Percentiles rank a stretch among this genome's conserved stretches.
Evolutionary conservation across 2,888 invertebrate species (phyloP).

Genomic region (Metallyticus violacea): DNA sequence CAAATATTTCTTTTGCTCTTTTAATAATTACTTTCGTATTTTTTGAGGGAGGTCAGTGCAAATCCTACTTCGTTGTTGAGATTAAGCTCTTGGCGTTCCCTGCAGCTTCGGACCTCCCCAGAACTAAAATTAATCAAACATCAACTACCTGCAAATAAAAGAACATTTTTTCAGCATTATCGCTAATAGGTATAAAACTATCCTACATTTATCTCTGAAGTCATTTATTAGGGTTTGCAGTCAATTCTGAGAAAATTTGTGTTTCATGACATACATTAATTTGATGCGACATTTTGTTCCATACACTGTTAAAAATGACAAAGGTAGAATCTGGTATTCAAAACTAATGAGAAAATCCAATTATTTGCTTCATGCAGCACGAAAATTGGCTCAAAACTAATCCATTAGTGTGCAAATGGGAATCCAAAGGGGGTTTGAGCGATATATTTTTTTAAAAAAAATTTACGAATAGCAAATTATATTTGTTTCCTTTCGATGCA

Average conservation of each 20-base stretch:
- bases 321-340: not conserved
- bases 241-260: not conserved
- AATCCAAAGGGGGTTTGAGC: not conserved
- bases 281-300: not conserved
- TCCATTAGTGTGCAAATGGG: not conserved
- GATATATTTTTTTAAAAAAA: not conserved
- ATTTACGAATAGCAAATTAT: not conserved
- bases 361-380: not conserved
- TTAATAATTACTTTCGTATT: too few relatives aligned
- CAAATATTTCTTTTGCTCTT: too few relatives aligned
- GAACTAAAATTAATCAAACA: too few relatives aligned
- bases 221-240: not conserved
- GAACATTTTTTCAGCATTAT: too few relatives aligned
- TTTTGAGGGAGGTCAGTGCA: too few relatives aligned
- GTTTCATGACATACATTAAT: not conserved
- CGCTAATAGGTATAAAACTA: too few relatives aligned
- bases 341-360: not conserved
- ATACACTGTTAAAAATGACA: not conserved
- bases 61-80: too few relatives aligned
- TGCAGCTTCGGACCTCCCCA: too few relatives aligned
- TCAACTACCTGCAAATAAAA: too few relatives aligned
- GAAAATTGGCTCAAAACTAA: not conserved
- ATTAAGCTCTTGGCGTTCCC: too few relatives aligned
- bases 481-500: not conserved
- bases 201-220: not conserved